Percentiles rank a stretch among this genome's conserved stretches.
Conservation (phyloP, 1,140 invertebrate species). For the Venustaconcha ellipsiformis region DNA sequence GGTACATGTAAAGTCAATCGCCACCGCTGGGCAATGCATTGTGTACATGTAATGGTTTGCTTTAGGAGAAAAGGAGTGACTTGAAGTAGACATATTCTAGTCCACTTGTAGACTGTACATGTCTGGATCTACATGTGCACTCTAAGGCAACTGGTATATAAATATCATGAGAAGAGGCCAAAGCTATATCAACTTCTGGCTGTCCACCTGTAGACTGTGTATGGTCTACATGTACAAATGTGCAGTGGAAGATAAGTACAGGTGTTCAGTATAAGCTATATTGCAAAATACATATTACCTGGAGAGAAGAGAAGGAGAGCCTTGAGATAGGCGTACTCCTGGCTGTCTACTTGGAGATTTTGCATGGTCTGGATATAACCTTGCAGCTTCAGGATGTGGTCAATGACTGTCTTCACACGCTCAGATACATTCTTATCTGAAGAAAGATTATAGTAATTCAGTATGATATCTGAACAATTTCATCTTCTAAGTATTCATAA, state of each 20-base stretch:
- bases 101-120: too few relatives aligned
- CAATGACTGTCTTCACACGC: slow-evolving; percentile 82
- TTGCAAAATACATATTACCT: slow-evolving; percentile 65
- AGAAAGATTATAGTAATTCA: not conserved
- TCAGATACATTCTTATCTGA: slow-evolving; percentile 65
- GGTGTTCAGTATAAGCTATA: not conserved
- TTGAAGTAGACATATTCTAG: too few relatives aligned
- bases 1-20: too few relatives aligned
- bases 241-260: not conserved
- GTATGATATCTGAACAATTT: too few relatives aligned
- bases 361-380: slow-evolving; percentile 84
- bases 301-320: slow-evolving; percentile 85
- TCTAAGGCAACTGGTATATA: too few relatives aligned
- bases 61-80: too few relatives aligned
- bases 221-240: not conserved
- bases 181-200: not conserved
- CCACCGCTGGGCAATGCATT: too few relatives aligned
- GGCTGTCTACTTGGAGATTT: slow-evolving; percentile 81
- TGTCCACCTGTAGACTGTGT: not conserved
- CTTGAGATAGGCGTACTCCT: slow-evolving; percentile 93
- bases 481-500: too few relatives aligned
- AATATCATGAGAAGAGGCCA: too few relatives aligned
- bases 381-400: slow-evolving; percentile 86
- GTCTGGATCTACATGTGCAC: too few relatives aligned
- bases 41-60: too few relatives aligned